phyloP scores from a whole-genome alignment of 2,888 invertebrate genomes.

The Eilema caniola region DNA sequence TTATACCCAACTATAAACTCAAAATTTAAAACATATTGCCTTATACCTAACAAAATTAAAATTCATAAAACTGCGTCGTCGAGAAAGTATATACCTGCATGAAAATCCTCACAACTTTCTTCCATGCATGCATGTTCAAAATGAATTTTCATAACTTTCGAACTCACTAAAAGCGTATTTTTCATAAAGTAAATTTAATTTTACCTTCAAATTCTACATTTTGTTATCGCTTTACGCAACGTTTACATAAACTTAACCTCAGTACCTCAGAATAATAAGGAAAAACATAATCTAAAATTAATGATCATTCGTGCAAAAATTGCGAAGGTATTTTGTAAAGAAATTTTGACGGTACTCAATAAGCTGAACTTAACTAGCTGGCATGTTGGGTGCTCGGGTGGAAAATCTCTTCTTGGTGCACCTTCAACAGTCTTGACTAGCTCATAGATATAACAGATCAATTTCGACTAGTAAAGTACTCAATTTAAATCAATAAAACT shows the following conservation, averaged over 20 bases:
- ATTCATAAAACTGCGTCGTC: background rate
- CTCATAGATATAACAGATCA: too few relatives aligned
- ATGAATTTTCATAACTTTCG: background rate
- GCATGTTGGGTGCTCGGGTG: background rate
- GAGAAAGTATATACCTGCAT: background rate
- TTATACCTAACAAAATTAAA: too few relatives aligned
- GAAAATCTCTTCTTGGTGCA: background rate
- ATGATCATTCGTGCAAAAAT: constrained; percentile 26
- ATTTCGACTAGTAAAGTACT: too few relatives aligned
- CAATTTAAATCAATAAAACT: too few relatives aligned
- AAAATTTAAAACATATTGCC: too few relatives aligned
- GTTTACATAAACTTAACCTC: constrained; percentile 5
- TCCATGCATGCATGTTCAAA: background rate
- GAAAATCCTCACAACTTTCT: background rate
- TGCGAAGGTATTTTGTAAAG: background rate
- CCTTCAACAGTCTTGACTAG: too few relatives aligned
- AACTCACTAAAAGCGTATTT: constrained; percentile 8
- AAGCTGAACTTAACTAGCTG: background rate
- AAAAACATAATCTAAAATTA: constrained; percentile 44
- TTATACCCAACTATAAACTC: too few relatives aligned
- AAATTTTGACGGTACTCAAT: background rate
- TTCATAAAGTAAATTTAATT: constrained; percentile 13
- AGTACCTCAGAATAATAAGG: constrained; percentile 19
- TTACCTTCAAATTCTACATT: constrained; percentile 5
- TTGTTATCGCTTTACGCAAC: constrained; percentile 6